These are phyloP conservation scores for Sandelia bainsii DNA, from an alignment of 2,797 vertebrate genomes.

Conservation along the genomic window DNA sequence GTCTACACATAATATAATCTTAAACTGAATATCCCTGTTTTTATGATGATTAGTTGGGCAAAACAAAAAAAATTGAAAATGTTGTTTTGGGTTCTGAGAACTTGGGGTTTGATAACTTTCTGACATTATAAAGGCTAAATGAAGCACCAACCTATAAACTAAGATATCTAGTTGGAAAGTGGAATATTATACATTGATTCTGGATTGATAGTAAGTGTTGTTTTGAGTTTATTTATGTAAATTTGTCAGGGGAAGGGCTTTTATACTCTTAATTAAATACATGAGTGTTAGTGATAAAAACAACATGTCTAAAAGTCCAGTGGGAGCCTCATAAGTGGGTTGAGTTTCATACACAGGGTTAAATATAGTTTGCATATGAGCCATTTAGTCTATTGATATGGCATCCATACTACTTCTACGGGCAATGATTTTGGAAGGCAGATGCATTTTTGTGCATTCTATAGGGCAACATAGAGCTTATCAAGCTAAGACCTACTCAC, in stretches of 20 bases:
- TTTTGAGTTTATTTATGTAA: not conserved
- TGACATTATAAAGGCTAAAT: no score
- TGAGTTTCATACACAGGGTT: not conserved
- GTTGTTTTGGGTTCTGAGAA: not conserved
- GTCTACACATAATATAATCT: not conserved
- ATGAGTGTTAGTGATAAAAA: not conserved
- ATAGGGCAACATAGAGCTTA: slow-evolving; percentile 68
- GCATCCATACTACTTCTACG: slow-evolving; percentile 17
- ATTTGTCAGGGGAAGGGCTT: not conserved
- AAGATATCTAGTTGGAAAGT: not conserved
- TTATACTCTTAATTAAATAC: not conserved
- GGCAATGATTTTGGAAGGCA: slow-evolving; percentile 40
- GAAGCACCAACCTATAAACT: not conserved
- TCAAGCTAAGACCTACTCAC: slow-evolving; percentile 53
- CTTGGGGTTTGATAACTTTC: no score
- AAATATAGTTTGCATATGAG: slow-evolving; percentile 15
- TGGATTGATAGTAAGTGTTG: not conserved
- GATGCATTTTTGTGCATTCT: slow-evolving; percentile 48
- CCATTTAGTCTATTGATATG: not conserved
- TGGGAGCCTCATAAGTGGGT: not conserved
- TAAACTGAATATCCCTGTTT: slow-evolving; percentile 11
- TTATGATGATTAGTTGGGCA: not conserved
- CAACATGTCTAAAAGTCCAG: not conserved
- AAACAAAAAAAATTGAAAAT: not conserved
- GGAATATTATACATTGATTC: not conserved